phyloP scores from a whole-genome alignment of 2,888 invertebrate genomes.

The Chymomyza procnemis region DNA sequence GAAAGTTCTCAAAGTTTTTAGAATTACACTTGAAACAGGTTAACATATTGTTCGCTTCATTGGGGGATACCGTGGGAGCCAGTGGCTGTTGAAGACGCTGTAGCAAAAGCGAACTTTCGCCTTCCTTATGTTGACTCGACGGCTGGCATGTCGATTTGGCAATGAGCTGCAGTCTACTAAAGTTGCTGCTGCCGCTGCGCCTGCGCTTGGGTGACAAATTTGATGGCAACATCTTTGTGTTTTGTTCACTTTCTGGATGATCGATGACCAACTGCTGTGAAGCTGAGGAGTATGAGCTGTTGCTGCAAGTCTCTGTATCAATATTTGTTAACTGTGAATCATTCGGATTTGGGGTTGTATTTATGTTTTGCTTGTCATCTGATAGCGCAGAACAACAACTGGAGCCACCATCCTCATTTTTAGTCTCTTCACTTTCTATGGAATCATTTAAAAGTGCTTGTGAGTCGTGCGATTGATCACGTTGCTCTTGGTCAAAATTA shows the following conservation, averaged over 20 bases:
- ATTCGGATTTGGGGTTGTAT: not conserved
- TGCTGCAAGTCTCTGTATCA: constrained; percentile 18
- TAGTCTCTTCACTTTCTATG: constrained; percentile 6
- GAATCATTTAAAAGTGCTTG: not conserved
- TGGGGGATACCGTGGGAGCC: not conserved
- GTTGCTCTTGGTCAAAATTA: constrained; percentile 17
- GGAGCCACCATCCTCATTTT: constrained; percentile 12
- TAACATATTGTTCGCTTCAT: constrained; percentile 14
- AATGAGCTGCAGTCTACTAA: not conserved
- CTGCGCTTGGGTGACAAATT: constrained; percentile 47
- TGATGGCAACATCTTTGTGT: constrained; percentile 31
- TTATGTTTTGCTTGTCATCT: not conserved
- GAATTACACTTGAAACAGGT: constrained; percentile 85
- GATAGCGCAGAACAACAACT: not conserved
- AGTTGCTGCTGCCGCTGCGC: constrained; percentile 12
- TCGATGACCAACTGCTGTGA: constrained; percentile 77
- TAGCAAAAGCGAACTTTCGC: constrained; percentile 36
- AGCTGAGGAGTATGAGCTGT: constrained; percentile 66
- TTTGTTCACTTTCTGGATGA: constrained; percentile 71
- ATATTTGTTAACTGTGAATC: not conserved
- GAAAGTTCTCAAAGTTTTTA: constrained; percentile 83
- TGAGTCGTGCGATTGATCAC: not conserved
- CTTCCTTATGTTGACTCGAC: not conserved
- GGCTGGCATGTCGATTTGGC: not conserved
- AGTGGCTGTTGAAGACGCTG: constrained; percentile 52